Evolutionary conservation across 2,888 invertebrate species (phyloP), one percentile per base, ranked within the genome.

Genomic region (Pelosia muscerda): DNA sequence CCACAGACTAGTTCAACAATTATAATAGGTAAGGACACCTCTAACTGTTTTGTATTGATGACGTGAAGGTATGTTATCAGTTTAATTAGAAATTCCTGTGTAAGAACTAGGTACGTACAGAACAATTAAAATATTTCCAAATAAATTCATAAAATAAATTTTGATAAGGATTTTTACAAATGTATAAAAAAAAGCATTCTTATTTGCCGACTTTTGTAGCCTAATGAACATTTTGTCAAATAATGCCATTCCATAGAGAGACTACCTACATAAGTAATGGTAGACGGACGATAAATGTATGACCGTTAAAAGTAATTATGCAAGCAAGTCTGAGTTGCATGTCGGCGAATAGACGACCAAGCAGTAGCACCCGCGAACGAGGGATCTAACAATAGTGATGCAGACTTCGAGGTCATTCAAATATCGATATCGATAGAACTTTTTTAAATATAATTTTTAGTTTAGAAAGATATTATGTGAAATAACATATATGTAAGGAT

Each of bases 261-360:
- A 57, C 19, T 57, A 26, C 56, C 15, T 19, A 28, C 2, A 10
- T 57, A 57, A 15, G 26, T 28, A 57, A 19, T 28, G 54, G 9
- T 28, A 31, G 28, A 2, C 26, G 28, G 57, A 57, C 26, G 57
- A 57, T 28, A n/a, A n/a, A 28, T 57, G 57, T 31, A 67, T 78
- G 85, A 82, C 89, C 85, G 87, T 87, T 90, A 86, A 84, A n/a
- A 83, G 84, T 88, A 92, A 92, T 92, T 92, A 92, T 92, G 92
- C 92, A 92, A 86, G 86, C 78, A 72, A 87, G 90, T 84, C 82
- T 81, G 85, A 85, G 84, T 81, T 86, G 89, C 88, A 85, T 84
- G 84, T 76, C 78, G 73, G 72, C 74, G 78, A 78, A 82, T 83
- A 85, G 83, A 82, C 83, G 84, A 78, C 81, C 81, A 83, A 85